phyloP scores from a whole-genome alignment of 2,888 invertebrate species.

The Thecophora atra region DNA sequence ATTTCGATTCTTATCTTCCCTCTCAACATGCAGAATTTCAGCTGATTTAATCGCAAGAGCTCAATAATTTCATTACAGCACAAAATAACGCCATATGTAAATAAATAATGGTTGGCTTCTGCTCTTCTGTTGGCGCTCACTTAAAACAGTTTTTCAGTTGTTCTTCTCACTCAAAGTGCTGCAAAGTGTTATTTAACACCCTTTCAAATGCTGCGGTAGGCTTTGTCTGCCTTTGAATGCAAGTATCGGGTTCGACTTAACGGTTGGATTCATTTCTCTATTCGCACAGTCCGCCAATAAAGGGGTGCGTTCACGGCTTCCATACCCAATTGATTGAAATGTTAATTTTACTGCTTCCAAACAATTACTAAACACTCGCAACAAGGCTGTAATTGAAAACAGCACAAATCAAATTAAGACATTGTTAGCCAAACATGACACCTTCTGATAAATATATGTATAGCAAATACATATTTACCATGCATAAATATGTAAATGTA shows the following conservation, averaged over 20 bases:
- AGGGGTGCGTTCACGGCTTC: no score
- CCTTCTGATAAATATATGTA: no score
- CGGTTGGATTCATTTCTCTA: not conserved
- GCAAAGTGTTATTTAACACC: slow-evolving; percentile 25
- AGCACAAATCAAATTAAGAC: not conserved
- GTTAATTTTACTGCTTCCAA: no score
- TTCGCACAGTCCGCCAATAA: not conserved
- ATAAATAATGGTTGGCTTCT: slow-evolving; percentile 12
- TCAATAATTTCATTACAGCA: slow-evolving; percentile 28
- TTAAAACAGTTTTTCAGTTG: not conserved
- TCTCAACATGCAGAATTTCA: not conserved
- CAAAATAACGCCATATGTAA: slow-evolving; percentile 32
- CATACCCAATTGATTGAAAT: no score
- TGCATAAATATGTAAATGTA: no score
- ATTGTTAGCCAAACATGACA: not conserved
- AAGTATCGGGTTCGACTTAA: not conserved
- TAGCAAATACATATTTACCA: no score
- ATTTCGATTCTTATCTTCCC: no score
- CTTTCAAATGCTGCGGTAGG: slow-evolving; percentile 4
- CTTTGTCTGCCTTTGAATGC: not conserved
- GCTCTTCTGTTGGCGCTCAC: not conserved
- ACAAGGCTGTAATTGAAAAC: not conserved
- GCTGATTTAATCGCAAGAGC: not conserved
- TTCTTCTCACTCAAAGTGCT: not conserved
- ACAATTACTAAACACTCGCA: not conserved